A percentile compares a stretch with the other conserved stretches of the same genome.
These are phyloP conservation scores for Volucella inflata DNA, from an alignment of 2,888 invertebrate genomes.

Conservation along the genomic window DNA sequence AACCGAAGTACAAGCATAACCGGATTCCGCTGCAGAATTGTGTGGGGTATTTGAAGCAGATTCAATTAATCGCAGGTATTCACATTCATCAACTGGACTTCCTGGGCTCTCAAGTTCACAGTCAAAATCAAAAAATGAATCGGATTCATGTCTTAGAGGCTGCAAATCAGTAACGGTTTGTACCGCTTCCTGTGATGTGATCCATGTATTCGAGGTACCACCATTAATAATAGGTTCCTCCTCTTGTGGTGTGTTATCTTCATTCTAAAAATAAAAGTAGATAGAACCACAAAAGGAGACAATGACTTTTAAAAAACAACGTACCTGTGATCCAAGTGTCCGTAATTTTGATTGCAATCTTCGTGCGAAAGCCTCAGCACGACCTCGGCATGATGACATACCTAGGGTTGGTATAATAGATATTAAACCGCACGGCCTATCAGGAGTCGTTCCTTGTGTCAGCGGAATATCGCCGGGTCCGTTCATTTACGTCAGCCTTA, in stretches of 20 bases:
- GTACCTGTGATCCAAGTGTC: conserved; percentile 87
- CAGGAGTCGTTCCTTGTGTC: conserved; percentile 82
- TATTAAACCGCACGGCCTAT: conserved; percentile 88
- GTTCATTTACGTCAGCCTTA: conserved; percentile 83
- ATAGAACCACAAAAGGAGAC: conserved; percentile 90
- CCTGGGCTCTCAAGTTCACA: conserved; percentile 88
- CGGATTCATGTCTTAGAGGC: conserved; percentile 84
- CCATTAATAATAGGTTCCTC: conserved; percentile 82
- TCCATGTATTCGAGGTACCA: conserved; percentile 81
- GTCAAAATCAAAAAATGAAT: conserved; percentile 88
- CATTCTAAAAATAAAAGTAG: conserved; percentile 78
- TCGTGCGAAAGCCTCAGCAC: conserved; percentile 92
- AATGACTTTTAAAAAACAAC: conserved; percentile 89
- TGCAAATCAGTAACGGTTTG: conserved; percentile 84
- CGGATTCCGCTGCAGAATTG: conserved; percentile 84
- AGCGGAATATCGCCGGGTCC: conserved; percentile 82
- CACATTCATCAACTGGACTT: conserved; percentile 88
- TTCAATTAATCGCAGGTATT: conserved; percentile 84
- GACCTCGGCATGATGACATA: conserved; percentile 92
- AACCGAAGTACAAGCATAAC: conserved; percentile 85
- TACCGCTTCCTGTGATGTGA: conserved; percentile 80
- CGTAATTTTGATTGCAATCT: conserved; percentile 90
- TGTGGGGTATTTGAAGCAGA: conserved; percentile 85
- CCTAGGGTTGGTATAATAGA: conserved; percentile 86
- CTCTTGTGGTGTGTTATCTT: conserved; percentile 80